These are phyloP conservation scores for Austrofundulus limnaeus DNA, from an alignment of 2,113 vertebrate species.

Conservation along the genomic window DNA sequence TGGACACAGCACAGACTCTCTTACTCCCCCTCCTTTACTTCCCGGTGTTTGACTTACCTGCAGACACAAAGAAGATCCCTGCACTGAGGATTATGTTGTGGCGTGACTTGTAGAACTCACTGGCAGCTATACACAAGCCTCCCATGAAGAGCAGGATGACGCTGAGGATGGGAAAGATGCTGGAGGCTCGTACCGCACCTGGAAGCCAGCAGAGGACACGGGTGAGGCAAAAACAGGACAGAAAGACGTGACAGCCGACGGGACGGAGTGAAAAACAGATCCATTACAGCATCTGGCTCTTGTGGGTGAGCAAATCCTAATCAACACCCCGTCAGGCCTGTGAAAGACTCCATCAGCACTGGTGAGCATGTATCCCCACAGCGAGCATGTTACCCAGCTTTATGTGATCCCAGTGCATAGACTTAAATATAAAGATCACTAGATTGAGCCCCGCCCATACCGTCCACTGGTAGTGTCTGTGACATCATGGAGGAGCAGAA, in stretches of 20 bases:
- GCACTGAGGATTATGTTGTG: constrained; percentile 99
- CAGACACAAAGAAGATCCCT: constrained; percentile 97
- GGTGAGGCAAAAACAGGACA: neutral
- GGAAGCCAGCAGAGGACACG: constrained; percentile 29
- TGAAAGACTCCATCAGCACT: constrained; percentile 76
- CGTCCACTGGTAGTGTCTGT: no score
- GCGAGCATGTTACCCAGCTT: constrained; percentile 58
- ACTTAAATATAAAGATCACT: no score
- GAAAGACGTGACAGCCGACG: neutral
- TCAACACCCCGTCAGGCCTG: constrained; percentile 72
- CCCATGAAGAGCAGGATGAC: constrained; percentile 99
- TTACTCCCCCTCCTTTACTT: no score
- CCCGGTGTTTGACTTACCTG: constrained; percentile 81
- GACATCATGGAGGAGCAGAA: no score
- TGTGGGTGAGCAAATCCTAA: constrained; percentile 60
- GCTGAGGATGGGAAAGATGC: constrained; percentile 99
- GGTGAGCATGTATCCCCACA: constrained; percentile 58
- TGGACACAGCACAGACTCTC: no score
- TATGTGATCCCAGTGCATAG: constrained; percentile 58
- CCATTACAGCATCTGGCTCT: constrained; percentile 65
- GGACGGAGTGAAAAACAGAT: constrained; percentile 22
- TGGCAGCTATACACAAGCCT: constrained; percentile 97
- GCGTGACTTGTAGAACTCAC: constrained; percentile 99
- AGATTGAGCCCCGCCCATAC: no score
- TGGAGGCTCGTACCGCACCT: constrained; percentile 98